phyloP scores from a whole-genome alignment of 2,888 invertebrate species.

The Pheosia gnoma region DNA sequence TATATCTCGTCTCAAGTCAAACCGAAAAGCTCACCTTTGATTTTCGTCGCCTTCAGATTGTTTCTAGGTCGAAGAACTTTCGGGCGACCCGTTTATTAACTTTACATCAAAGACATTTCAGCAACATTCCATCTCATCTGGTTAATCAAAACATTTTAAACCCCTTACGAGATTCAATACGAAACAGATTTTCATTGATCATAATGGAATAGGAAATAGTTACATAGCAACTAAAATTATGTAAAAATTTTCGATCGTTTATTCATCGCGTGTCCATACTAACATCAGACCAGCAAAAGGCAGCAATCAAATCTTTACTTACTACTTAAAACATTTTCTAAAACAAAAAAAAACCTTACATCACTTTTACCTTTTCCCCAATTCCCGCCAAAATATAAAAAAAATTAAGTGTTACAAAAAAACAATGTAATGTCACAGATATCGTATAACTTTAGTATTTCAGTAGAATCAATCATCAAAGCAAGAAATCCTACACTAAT shows the following conservation, averaged over 20 bases:
- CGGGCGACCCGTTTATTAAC: slow-evolving; percentile 19
- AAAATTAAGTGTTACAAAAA: too few relatives aligned
- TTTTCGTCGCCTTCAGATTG: background rate
- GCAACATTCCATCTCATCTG: slow-evolving; percentile 24
- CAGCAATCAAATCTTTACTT: too few relatives aligned
- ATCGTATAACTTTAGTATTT: too few relatives aligned
- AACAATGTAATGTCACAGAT: too few relatives aligned
- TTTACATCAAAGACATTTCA: slow-evolving; percentile 21
- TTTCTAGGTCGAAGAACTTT: slow-evolving; percentile 16
- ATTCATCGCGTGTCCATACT: background rate
- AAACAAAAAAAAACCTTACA: too few relatives aligned
- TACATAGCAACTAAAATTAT: background rate
- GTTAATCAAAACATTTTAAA: slow-evolving; percentile 17
- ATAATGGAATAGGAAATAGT: background rate
- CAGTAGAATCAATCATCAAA: too few relatives aligned
- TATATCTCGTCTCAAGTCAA: slow-evolving; percentile 6
- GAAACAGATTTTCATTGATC: background rate
- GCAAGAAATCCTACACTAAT: too few relatives aligned
- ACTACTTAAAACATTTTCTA: too few relatives aligned
- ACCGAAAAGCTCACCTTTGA: background rate
- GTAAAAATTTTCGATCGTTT: background rate
- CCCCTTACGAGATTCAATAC: slow-evolving; percentile 13
- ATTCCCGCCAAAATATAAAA: too few relatives aligned
- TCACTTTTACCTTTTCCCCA: too few relatives aligned
- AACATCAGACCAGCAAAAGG: too few relatives aligned